A percentile compares a stretch with the other conserved stretches of the same genome.
Evolutionary conservation across 2,888 invertebrate genomes (phyloP).

Genomic region (Frankliniella intonsa): DNA sequence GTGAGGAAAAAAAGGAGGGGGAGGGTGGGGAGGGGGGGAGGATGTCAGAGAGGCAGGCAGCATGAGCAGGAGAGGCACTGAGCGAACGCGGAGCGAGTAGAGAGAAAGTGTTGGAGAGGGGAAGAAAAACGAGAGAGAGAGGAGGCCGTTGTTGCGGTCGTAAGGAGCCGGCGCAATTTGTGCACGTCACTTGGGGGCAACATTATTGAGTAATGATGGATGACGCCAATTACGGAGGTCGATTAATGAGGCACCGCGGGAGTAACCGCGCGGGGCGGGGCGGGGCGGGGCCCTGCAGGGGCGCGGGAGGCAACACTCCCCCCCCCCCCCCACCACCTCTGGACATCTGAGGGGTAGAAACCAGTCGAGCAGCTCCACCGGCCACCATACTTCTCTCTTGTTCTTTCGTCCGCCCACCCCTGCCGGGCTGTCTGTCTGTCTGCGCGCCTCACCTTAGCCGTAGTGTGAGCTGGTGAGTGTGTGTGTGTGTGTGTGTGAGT

Average conservation of each 20-base stretch:
- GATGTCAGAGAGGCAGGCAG: background rate
- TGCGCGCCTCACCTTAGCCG: no score
- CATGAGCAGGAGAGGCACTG: background rate
- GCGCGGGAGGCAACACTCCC: no score
- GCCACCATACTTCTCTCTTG: no score
- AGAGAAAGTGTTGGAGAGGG: background rate
- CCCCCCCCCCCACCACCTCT: no score
- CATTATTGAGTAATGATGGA: slow-evolving; percentile 17
- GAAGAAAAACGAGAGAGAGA: background rate
- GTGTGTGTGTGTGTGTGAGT: no score
- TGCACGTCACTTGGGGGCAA: background rate
- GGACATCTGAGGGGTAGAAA: no score
- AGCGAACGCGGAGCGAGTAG: background rate
- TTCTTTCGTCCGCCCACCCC: no score
- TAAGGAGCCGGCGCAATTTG: background rate
- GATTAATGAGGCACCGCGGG: background rate
- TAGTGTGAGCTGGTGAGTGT: no score
- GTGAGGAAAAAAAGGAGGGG: background rate
- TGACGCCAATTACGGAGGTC: background rate
- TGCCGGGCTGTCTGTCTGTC: background rate
- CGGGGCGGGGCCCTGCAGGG: no score
- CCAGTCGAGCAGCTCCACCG: no score
- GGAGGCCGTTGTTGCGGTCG: background rate
- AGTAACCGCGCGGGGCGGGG: no score
- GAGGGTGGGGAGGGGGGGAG: background rate